These are phyloP conservation scores for Erebia epiphron DNA, from an alignment of 2,888 invertebrate species.

Conservation along the genomic window DNA sequence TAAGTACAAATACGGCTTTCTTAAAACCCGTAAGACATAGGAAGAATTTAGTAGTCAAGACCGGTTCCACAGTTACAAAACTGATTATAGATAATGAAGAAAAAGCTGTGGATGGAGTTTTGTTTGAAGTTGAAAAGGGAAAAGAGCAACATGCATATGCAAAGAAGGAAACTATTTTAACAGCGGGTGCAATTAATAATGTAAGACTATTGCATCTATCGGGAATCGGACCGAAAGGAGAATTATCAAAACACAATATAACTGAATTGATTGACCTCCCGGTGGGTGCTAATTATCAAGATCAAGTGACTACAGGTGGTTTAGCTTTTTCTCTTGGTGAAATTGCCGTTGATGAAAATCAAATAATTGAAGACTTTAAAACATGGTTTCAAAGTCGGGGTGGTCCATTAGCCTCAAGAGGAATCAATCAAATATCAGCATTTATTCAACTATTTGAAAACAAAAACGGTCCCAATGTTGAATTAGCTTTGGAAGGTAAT, in stretches of 20 bases:
- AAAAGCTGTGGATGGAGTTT: constrained; percentile 67
- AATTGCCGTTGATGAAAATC: constrained; percentile 58
- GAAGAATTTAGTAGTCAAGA: constrained; percentile 68
- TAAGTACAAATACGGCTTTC: constrained; percentile 73
- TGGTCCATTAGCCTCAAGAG: constrained; percentile 71
- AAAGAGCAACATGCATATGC: constrained; percentile 69
- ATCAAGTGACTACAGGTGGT: constrained; percentile 75
- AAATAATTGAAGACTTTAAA: constrained; percentile 71
- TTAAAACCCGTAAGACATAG: constrained; percentile 69
- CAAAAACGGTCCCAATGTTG: constrained; percentile 72
- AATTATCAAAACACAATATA: constrained; percentile 68
- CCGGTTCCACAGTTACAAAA: constrained; percentile 70
- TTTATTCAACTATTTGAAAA: constrained; percentile 74
- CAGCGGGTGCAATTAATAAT: constrained; percentile 75
- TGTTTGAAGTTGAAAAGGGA: constrained; percentile 71
- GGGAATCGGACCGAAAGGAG: constrained; percentile 68
- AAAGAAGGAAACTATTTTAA: constrained; percentile 71
- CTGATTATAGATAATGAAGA: constrained; percentile 68
- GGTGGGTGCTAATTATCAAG: constrained; percentile 73
- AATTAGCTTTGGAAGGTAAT: constrained; percentile 72
- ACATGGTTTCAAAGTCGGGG: constrained; percentile 72
- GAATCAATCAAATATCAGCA: constrained; percentile 75
- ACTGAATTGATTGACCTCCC: constrained; percentile 63
- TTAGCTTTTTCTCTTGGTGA: constrained; percentile 69
- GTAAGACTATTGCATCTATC: constrained; percentile 71